Evolutionary conservation across 2,888 invertebrate species (phyloP), one percentile per base, ranked within the genome.

Genomic region (Cosmia pyralina): DNA sequence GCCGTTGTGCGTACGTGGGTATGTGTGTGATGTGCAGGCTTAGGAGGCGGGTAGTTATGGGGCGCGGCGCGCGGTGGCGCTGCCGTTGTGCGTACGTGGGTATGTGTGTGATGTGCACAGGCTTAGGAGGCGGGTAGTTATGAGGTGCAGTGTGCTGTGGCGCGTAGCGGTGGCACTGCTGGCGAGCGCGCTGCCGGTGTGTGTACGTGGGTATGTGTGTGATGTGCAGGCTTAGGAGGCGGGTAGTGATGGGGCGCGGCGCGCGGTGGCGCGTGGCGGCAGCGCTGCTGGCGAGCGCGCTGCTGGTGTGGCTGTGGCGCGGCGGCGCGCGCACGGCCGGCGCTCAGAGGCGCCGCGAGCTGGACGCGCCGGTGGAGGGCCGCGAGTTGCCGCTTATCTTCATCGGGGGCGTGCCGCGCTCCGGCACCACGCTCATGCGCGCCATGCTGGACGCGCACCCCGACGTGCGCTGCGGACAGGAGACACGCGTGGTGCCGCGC

Each of bases 381-480:
- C 97, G 98, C 88, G 97, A 98, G 87, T 98, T 99, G 98, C 99
- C 99, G 88, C 97, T 99, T 87, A 98, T 99, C 93, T 99, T 99
- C 96, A 99, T 99, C 93, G 99, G 99, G 75, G 99, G 99, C 81
- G 99, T 99, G 91, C 99, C 99, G 73, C 97, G 99, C 88, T 99
- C 99, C 67, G 99, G 99, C 70, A 99, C 99, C 60, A 99, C 99
- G 79, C 97, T 99, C 87, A 99, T 99, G 98, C 97, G 99, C 89
- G 99, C 99, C 83, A 99, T 99, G 98, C 96, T 99, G 88, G 99
- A 99, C 96, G 99, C 99, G 81, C 99, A 99, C 97, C 98, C 99
- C 22, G 98, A 98, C 89, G 98, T 99, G 90, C 97, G 99, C 93
- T 99, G 99, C 94, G 99, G 99, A 28, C 99, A 99, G 95, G 99